Conservation (phyloP, 2,797 vertebrate species). For the Gouania willdenowi region DNA sequence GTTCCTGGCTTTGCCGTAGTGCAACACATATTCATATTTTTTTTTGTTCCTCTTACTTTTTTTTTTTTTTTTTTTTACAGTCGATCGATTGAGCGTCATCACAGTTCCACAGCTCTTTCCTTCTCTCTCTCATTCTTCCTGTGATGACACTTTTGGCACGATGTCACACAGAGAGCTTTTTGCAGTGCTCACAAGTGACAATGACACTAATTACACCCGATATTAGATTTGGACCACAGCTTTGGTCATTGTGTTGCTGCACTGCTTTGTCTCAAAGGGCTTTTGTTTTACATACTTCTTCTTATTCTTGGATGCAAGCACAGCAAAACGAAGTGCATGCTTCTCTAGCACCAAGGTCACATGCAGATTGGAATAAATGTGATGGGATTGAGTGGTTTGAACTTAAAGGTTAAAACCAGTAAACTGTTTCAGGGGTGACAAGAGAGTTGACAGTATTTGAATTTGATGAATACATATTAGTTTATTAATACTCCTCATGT, state of each 20-base stretch:
- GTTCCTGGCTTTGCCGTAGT: no score
- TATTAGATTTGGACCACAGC: slow-evolving; percentile 35
- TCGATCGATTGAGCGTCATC: no score
- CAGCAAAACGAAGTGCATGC: not conserved
- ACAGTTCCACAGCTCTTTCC: no score
- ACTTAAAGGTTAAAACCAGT: no score
- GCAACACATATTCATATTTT: no score
- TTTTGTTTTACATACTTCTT: slow-evolving; percentile 13
- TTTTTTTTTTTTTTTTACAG: not conserved
- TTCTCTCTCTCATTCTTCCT: slow-evolving; percentile 1
- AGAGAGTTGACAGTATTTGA: no score
- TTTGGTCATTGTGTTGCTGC: no score
- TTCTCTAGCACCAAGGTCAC: not conserved
- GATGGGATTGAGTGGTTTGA: slow-evolving; percentile 2
- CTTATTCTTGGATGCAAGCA: slow-evolving; percentile 1
- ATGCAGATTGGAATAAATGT: slow-evolving; percentile 14
- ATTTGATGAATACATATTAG: no score
- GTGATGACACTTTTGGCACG: slow-evolving; percentile 32
- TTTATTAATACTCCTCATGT: no score
- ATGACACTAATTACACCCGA: slow-evolving; percentile 61
- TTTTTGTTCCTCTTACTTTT: not conserved
- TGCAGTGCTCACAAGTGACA: slow-evolving; percentile 57
- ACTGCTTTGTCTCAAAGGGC: slow-evolving; percentile 3
- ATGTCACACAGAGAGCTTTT: slow-evolving; percentile 42
- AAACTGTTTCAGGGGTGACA: no score